These are phyloP conservation scores for Aleiodes alternator DNA, from an alignment of 2,888 invertebrate genomes.

Conservation along the genomic window DNA sequence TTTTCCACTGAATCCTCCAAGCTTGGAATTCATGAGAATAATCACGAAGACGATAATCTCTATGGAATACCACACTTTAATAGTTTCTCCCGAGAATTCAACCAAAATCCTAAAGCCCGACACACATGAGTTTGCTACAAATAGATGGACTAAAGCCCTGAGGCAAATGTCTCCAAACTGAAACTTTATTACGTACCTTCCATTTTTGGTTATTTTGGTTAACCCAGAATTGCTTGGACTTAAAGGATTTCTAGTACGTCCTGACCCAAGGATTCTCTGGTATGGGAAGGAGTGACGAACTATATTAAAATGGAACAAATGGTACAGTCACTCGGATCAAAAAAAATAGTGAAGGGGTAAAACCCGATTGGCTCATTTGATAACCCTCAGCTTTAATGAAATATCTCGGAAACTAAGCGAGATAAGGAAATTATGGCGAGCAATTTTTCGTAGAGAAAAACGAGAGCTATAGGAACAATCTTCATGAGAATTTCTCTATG, in stretches of 20 bases:
- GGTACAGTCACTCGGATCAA: neutral
- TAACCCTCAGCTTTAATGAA: no score
- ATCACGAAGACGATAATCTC: no score
- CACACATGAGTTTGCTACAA: neutral
- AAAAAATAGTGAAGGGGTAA: no score
- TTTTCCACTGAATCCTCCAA: neutral
- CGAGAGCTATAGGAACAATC: no score
- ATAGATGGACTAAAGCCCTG: constrained; percentile 8
- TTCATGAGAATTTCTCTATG: no score
- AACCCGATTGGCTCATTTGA: no score
- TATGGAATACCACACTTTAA: no score
- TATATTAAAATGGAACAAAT: neutral
- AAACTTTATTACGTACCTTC: constrained; percentile 13
- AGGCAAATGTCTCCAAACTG: constrained; percentile 3
- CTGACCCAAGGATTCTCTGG: neutral
- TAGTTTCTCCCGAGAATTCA: no score
- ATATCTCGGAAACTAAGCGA: no score
- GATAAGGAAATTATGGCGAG: no score
- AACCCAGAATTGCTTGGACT: constrained; percentile 31
- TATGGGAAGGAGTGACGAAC: neutral
- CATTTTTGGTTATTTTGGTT: constrained; percentile 17
- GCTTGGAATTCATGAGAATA: no score
- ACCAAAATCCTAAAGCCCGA: constrained; percentile 24
- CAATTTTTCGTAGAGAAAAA: no score
- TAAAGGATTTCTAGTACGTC: constrained; percentile 38